Evolutionary conservation across 2,888 invertebrate genomes (phyloP), one percentile per base, ranked within the genome.

Genomic region (Drosophila ochracea): DNA sequence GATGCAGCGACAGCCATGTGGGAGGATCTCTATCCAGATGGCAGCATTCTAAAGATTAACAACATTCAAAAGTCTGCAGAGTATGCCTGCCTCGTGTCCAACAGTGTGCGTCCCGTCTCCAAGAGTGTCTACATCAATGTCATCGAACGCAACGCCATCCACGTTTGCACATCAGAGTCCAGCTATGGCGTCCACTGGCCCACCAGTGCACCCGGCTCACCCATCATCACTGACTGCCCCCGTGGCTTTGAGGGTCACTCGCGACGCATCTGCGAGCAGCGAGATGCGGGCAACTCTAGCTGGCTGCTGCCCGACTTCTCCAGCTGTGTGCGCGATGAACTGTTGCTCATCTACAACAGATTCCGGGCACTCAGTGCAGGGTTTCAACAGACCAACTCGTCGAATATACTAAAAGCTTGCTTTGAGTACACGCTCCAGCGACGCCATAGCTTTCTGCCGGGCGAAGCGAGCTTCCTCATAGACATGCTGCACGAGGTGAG

Each of bases 21-120:
- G 96, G 97, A 97, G 91, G 97, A 97, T 89, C 94, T 97, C 33
- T 97, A 96, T 92, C 97, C 97, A 0, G 96, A 96, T 68, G 97
- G 97, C 11, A 97, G 97, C 87, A 96, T 97, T 64, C 94, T 97
- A 7, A 96, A 96, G 91, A 95, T 97, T 35, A 96, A 95, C 82
- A 96, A 96, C 83, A 95, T 96, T 54, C 96, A 97, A 96, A 97
- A 96, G 95, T 96, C 97, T 0, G 95, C 96, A 0, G 95, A 95
- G 81, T 97, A 96, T 89, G 95, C 96, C 0, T 97, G 97, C 90
- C 95, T 96, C 88, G 96, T 97, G 0, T 71, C 95, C 92, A 89
- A 94, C 93, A 85, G 94, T 91, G 93, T 93, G 13, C 92, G 78
- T 91, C 94, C 94, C 80, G 95, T 92, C 82, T 96, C 95, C 61